Conservation (phyloP, 2,113 vertebrate genomes). For the Thalassarche chlororhynchos region DNA sequence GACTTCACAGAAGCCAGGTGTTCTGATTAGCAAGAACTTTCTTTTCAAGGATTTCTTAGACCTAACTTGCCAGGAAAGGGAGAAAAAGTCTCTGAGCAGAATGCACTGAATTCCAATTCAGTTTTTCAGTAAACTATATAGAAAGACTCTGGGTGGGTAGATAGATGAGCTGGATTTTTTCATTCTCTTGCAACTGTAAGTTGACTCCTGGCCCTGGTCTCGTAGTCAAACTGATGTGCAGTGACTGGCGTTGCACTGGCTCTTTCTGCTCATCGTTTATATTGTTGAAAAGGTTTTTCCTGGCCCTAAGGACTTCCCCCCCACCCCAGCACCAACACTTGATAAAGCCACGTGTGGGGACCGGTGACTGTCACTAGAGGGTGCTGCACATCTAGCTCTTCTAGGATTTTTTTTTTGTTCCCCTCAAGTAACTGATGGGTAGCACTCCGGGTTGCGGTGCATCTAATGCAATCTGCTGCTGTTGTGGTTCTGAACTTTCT, state of each 20-base stretch:
- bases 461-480: rapidly evolving
- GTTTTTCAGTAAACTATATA: not conserved
- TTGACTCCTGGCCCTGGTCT: too few relatives aligned
- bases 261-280: not conserved
- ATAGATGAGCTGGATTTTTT: not conserved
- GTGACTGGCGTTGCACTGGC: not conserved
- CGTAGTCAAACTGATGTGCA: not conserved
- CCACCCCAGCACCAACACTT: too few relatives aligned
- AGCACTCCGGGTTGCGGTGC: rapidly evolving
- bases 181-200: too few relatives aligned
- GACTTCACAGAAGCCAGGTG: not conserved
- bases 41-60: not conserved
- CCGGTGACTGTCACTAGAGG: slow-evolving; percentile 11
- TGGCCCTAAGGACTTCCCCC: too few relatives aligned
- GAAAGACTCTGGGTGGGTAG: not conserved
- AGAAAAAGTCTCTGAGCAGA: not conserved
- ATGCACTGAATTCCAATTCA: not conserved
- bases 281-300: not conserved
- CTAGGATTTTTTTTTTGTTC: not conserved
- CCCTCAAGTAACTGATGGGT: rapidly evolving
- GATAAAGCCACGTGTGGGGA: not conserved
- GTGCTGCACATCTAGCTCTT: not conserved
- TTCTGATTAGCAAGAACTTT: not conserved
- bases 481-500: not conserved
- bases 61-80: not conserved